Evolutionary conservation across 1,140 invertebrate species (phyloP).

Genomic region (Drosophila nasuta): DNA sequence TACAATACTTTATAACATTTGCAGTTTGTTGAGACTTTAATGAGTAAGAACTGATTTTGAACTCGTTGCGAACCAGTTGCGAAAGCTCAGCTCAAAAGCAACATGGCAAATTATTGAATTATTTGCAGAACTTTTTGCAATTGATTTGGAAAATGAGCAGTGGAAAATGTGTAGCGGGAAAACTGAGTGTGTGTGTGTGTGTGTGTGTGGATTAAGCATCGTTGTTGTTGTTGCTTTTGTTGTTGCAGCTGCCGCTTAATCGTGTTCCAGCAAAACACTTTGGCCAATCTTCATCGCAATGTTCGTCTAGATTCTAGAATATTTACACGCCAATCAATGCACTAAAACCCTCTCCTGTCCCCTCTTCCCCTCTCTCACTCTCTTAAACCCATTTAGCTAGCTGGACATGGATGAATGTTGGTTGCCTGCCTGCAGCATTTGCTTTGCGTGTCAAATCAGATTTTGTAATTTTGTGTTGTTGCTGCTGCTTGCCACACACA

Average conservation of each 20-base stretch:
- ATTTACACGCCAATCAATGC: constrained; percentile 39
- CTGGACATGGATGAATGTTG: background rate
- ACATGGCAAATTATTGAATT: constrained; percentile 15
- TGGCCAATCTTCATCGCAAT: constrained; percentile 35
- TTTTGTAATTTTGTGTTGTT: constrained; percentile 55
- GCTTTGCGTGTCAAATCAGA: constrained; percentile 76
- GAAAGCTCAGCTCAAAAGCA: background rate
- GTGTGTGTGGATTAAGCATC: background rate
- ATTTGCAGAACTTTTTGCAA: constrained; percentile 11
- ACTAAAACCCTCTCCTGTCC: background rate
- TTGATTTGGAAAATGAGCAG: constrained; percentile 11
- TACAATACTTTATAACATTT: no score
- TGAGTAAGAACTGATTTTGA: background rate
- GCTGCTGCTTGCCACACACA: constrained; percentile 26
- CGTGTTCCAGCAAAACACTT: constrained; percentile 30
- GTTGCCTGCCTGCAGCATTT: constrained; percentile 25
- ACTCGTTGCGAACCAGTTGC: background rate
- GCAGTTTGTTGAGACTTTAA: background rate
- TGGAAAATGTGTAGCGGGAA: constrained; percentile 11
- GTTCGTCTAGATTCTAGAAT: constrained; percentile 11
- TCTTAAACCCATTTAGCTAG: background rate
- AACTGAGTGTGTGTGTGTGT: no score
- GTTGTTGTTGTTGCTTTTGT: constrained; percentile 3
- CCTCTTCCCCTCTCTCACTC: background rate
- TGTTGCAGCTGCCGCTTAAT: constrained; percentile 31